Evolutionary conservation across 2,113 vertebrate species (phyloP).

Genomic region (Gracilinanus agilis): DNA sequence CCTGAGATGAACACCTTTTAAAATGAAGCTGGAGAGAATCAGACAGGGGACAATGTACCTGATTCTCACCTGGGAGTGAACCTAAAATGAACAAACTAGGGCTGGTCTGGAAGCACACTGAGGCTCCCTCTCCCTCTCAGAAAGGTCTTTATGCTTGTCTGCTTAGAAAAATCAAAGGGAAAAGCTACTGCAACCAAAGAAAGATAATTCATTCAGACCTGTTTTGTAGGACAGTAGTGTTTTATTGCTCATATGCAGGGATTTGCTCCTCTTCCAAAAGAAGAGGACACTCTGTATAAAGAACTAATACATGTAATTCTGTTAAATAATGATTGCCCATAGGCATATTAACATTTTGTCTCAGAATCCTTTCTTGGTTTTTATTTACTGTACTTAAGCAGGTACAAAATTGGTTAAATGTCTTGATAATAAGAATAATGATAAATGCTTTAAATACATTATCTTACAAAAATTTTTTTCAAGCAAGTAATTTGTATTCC

Average conservation of each 20-base stretch:
- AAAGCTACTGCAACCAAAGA: not conserved
- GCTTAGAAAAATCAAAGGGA: conserved; percentile 18
- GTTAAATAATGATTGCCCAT: not conserved
- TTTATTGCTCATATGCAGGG: not conserved
- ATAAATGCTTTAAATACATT: not conserved
- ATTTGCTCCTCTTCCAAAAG: not conserved
- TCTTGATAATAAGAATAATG: not conserved
- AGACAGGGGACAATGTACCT: not conserved
- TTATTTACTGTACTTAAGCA: not conserved
- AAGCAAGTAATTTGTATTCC: not conserved
- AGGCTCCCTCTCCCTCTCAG: not conserved
- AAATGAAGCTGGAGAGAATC: conserved; percentile 10
- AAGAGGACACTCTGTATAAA: not conserved
- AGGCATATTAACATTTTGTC: conserved; percentile 14
- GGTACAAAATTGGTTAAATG: not conserved
- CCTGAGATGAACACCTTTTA: conserved; percentile 27
- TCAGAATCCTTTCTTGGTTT: not conserved
- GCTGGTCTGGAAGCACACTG: not conserved
- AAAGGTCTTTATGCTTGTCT: conserved; percentile 2
- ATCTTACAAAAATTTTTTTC: not conserved
- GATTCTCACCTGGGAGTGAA: conserved; percentile 19
- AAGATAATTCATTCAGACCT: not conserved
- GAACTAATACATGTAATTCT: not conserved
- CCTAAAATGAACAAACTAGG: not conserved
- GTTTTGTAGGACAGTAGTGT: not conserved